Base-by-base conservation (phyloP, 2,888 invertebrate genomes). In the Electrophaes corylata region DNA sequence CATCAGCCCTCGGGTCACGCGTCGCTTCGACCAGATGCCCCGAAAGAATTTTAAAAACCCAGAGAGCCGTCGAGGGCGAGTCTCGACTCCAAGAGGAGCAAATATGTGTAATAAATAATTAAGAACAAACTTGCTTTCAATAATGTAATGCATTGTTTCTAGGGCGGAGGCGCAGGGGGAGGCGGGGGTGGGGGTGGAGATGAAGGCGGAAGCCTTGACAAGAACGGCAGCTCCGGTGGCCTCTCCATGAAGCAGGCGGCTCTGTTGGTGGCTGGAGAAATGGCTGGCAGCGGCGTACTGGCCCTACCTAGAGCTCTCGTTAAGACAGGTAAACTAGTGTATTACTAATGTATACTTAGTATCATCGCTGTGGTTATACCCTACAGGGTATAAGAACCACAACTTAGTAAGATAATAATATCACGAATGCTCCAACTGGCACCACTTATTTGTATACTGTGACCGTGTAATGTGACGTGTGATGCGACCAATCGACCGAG, bases 251-350 rank as follows among this genome's bases (percentile, higher is more conserved):
- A 71, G 57, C 87, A 94, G 60, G 93, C 95, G 0, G 92, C 94
- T 0, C 83, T 95, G 58, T 93, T 95, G 70, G 93, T 95, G 40
- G 93, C 93, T 0, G 95, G 95, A 0, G 95, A 95, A 81, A 94
- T 95, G 93, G 95, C 95, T 0, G 95, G 95, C 40, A 94, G 94
- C 69, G 95, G 95, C 0, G 93, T 95, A n/a, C 83, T 95, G 63
- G 94, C 95, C 0, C 83, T 95, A 29, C 95, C 95, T 0, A 81
- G 91, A 63, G 95, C 95, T 0, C 86, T 95, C 29, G 93, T 92
- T 47, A 93, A 93, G 71, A 92, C 94, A 66, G 95, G 95, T 95
- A 61, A 37, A 16, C 14, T 35, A n/a, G n/a, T n/a, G n/a, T n/a
- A n/a, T n/a, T n/a, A n/a, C n/a, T n/a, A n/a, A n/a, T n/a, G n/a